Conservation (phyloP, 2,888 invertebrate species). For the Nomada ferruginata region DNA sequence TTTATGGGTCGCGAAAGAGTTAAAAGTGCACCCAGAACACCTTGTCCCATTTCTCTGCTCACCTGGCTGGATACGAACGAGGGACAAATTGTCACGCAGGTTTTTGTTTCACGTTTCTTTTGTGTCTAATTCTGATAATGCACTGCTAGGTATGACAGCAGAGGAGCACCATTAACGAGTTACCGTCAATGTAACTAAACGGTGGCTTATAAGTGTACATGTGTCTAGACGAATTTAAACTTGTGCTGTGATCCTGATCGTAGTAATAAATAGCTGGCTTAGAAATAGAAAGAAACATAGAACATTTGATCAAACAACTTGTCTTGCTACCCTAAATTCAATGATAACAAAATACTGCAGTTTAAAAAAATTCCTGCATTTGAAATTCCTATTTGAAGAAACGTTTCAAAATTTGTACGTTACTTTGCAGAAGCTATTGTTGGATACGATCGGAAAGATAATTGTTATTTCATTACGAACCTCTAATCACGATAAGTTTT, state of each 20-base stretch:
- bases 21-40: constrained; percentile 8
- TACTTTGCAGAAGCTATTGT: not conserved
- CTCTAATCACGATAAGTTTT: not conserved
- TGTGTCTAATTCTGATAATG: constrained; percentile 75
- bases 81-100: constrained; percentile 47
- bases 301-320: not conserved
- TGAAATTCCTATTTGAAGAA: not conserved
- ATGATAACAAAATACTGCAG: too few relatives aligned
- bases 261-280: constrained; percentile 5
- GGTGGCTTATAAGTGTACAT: constrained; percentile 59
- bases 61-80: constrained; percentile 33
- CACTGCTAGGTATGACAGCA: constrained; percentile 69
- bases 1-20: constrained; percentile 17
- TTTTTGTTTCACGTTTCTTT: constrained; percentile 56
- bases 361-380: not conserved
- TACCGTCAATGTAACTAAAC: constrained; percentile 62
- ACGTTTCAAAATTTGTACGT: not conserved
- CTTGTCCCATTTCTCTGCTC: constrained; percentile 4
- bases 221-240: constrained; percentile 10
- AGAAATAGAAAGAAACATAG: not conserved
- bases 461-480: constrained; percentile 32
- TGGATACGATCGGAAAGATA: not conserved
- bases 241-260: constrained; percentile 20
- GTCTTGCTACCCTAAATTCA: not conserved
- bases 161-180: constrained; percentile 70